These are phyloP conservation scores for Nasua narica DNA, from an alignment of 2,797 vertebrate genomes.

Conservation along the genomic window DNA sequence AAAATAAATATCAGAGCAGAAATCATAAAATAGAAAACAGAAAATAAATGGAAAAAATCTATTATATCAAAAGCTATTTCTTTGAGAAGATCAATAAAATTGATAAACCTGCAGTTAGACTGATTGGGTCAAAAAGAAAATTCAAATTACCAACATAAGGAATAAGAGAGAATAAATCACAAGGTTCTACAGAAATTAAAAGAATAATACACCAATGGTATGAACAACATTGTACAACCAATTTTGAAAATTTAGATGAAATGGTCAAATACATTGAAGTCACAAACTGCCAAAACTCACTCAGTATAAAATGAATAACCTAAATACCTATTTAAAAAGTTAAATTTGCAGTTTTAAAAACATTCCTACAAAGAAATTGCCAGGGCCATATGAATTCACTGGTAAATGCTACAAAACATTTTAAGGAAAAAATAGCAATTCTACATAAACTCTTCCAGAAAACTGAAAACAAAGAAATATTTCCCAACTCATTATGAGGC, in stretches of 20 bases:
- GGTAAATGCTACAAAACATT: not conserved
- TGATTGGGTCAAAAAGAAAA: not conserved
- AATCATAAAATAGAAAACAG: not conserved
- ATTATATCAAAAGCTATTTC: not conserved
- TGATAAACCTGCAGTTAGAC: not conserved
- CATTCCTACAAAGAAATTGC: not conserved
- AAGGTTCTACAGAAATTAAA: not conserved
- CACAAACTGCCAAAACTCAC: not conserved
- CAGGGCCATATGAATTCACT: not conserved
- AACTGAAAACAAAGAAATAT: not conserved
- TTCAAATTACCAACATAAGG: not conserved
- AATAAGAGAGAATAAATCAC: not conserved
- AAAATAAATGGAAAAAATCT: not conserved
- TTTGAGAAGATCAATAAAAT: not conserved
- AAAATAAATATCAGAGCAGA: not conserved
- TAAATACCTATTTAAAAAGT: not conserved
- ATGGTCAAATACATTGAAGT: not conserved
- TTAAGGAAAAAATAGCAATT: not conserved
- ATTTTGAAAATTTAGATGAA: not conserved
- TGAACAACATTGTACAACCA: not conserved
- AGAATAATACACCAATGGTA: not conserved
- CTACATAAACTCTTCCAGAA: slow-evolving; percentile 13
- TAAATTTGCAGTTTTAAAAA: slow-evolving; percentile 2
- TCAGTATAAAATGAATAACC: not conserved
- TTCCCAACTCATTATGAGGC: not conserved